Evolutionary conservation across 2,888 invertebrate species (phyloP), one percentile per base, ranked within the genome.

Genomic region (Blera fallax): DNA sequence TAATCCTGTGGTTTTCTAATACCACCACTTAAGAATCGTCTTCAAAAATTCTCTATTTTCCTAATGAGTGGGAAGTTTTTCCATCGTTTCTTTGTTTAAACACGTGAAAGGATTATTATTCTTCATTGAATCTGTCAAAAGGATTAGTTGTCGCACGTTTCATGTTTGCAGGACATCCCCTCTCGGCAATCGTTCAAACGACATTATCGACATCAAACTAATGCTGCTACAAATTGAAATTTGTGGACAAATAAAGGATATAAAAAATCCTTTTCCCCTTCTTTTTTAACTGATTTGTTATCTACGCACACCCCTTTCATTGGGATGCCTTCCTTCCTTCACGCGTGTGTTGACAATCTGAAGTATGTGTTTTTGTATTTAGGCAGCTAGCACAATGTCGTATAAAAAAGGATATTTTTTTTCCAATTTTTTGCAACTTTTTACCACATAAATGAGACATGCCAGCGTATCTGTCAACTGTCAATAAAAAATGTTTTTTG

Each of bases 291-390:
- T 69, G 18, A 54, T 60, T 60, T 80, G 43, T 87, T 34, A 43
- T 67, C 43, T 58, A 32, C 37, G 60, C 79, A 79, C 83, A 83
- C 83, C 73, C 79, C 73, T 69, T 79, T 58, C 10, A 50, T 32
- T 69, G 48, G 11, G 10, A 48, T 54, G 32, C 32, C 64, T 54
- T 40, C 43, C 16, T 32, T 21, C 16, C 18, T 29, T 21, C 73
- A 64, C 65, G 65, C 54, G 50, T 84, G 87, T 87, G 88, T 88
- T 88, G 88, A 88, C 88, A 88, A 79, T 73, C 81, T 87, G 81
- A 87, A 88, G 88, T 87, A 83, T 70, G 73, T 87, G 84, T 87
- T 87, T 88, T 77, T 82, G 70, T 74, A 78, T 87, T 70, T 74
- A 50, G 72, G 50, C 48, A 16, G 24, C 65, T 48, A 76, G 45